Evolutionary conservation across 1,140 invertebrate species (phyloP).

Genomic region (Leguminivora glycinivorella): DNA sequence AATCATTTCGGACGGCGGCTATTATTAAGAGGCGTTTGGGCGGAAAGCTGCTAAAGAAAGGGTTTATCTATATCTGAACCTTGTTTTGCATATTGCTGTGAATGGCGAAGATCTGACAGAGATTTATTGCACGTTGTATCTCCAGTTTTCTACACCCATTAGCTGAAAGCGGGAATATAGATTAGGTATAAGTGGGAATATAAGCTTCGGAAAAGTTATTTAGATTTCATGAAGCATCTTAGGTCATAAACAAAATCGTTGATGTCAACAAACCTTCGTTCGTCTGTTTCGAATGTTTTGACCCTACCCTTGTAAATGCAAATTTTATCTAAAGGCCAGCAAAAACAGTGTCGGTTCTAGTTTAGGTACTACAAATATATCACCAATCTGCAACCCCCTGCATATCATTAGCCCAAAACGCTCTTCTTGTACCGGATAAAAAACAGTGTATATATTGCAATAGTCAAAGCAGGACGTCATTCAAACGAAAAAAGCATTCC

Average conservation of each 20-base stretch:
- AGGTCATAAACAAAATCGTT: not conserved
- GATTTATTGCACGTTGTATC: not conserved
- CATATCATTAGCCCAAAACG: not conserved
- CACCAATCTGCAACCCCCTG: not conserved
- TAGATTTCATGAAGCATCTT: not conserved
- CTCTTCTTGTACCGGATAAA: not conserved
- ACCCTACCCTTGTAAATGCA: slow-evolving; percentile 23
- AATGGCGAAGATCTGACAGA: not conserved
- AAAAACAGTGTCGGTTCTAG: slow-evolving; percentile 8
- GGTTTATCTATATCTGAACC: not conserved
- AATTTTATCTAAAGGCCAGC: slow-evolving; percentile 13
- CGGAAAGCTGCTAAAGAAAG: not conserved
- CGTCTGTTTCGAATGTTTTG: not conserved
- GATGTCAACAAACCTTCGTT: not conserved
- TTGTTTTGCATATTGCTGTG: not conserved
- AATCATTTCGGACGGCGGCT: slow-evolving; percentile 16
- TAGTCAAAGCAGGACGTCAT: no score
- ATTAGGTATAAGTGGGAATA: not conserved
- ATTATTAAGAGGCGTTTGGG: slow-evolving; percentile 12
- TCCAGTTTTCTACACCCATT: not conserved
- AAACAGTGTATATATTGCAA: no score
- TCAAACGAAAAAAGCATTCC: no score
- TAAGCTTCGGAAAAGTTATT: not conserved
- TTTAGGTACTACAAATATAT: no score
- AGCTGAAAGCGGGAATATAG: not conserved